phyloP scores from a whole-genome alignment of 1,140 invertebrate genomes.

The Tenebrio molitor region DNA sequence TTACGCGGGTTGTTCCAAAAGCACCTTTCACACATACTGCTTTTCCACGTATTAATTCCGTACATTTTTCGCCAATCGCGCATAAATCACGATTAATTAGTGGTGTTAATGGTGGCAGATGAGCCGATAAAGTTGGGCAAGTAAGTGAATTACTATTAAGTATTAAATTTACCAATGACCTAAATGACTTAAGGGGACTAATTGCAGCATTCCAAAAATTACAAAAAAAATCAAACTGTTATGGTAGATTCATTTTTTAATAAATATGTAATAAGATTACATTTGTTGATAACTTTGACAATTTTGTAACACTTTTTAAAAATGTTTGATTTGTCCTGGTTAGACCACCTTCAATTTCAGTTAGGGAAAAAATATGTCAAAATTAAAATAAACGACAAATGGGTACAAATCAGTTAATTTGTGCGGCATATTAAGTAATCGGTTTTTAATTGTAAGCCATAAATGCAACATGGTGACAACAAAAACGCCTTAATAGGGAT shows the following conservation, averaged over 20 bases:
- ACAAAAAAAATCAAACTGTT: too few species aligned
- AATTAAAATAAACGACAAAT: neutral
- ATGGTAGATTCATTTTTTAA: too few species aligned
- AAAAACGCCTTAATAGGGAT: too few species aligned
- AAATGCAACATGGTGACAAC: too few species aligned
- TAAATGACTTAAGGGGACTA: too few species aligned
- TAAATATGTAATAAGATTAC: too few species aligned
- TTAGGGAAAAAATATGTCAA: too few species aligned
- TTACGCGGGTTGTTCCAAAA: conserved; percentile 35
- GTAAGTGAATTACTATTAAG: neutral
- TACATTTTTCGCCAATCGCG: neutral
- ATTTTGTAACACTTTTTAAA: too few species aligned
- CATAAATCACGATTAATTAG: conserved; percentile 35
- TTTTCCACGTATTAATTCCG: conserved; percentile 9
- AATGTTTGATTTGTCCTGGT: too few species aligned
- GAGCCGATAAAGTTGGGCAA: conserved; percentile 11
- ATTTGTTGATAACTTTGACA: too few species aligned
- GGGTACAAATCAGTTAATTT: neutral
- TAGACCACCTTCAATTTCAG: too few species aligned
- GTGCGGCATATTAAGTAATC: neutral
- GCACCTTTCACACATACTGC: conserved; percentile 44
- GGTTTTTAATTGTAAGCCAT: conserved; percentile 8
- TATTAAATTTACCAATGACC: neutral
- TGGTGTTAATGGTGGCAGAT: neutral
- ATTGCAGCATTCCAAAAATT: conserved; percentile 2